These are phyloP conservation scores for Brevimyrus niger DNA, from an alignment of 2,113 vertebrate genomes.

Conservation along the genomic window DNA sequence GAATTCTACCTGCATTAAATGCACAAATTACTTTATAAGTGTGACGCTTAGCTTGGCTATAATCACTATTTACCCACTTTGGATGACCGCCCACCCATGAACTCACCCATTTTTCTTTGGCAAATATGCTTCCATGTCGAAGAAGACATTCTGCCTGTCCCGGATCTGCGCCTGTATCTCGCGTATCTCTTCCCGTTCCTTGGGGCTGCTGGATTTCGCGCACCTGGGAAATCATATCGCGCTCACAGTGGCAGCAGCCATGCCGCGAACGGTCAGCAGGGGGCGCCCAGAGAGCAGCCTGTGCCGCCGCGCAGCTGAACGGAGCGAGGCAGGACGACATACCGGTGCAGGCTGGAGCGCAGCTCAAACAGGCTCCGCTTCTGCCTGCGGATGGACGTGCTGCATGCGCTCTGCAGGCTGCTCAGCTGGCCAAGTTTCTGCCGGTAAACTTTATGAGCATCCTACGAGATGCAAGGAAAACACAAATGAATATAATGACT, in stretches of 20 bases:
- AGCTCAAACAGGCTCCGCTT: conserved; percentile 74
- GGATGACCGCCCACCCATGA: neutral
- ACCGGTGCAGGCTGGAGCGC: conserved; percentile 68
- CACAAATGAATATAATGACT: neutral
- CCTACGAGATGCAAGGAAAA: conserved; percentile 53
- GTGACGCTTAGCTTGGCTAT: neutral
- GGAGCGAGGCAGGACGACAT: neutral
- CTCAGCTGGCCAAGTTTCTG: conserved; percentile 91
- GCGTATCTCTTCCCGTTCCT: conserved; percentile 64
- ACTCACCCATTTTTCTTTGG: conserved; percentile 94
- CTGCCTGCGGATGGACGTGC: conserved; percentile 75
- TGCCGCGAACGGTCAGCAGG: neutral
- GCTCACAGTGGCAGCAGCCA: neutral
- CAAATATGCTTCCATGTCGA: conserved; percentile 96
- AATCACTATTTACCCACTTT: neutral
- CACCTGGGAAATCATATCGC: conserved; percentile 54
- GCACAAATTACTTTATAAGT: neutral
- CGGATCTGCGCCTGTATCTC: conserved; percentile 78
- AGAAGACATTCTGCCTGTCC: conserved; percentile 84
- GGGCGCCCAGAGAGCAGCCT: neutral
- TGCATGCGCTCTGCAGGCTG: conserved; percentile 74
- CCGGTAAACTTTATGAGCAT: conserved; percentile 84
- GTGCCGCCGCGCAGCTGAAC: neutral
- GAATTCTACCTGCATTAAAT: neutral
- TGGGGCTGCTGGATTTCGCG: conserved; percentile 54